These are phyloP conservation scores for Ptychadena robeensis DNA, from an alignment of 2,797 vertebrate species.

Conservation along the genomic window DNA sequence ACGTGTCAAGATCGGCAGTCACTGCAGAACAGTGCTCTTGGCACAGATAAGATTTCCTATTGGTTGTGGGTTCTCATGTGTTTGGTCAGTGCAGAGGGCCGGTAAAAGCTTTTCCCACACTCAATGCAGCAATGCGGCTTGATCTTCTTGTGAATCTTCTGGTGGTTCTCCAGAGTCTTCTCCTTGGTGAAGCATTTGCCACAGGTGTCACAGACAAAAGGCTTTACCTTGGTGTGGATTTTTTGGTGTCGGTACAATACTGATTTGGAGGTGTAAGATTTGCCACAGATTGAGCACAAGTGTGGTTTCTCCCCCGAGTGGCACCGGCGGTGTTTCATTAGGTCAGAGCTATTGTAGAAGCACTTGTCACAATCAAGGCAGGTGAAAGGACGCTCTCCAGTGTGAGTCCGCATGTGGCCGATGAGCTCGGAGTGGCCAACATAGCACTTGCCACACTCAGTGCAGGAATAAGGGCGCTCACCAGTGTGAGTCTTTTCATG, in stretches of 20 bases:
- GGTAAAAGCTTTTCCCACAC: neutral
- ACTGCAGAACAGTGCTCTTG: neutral
- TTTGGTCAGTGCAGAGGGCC: neutral
- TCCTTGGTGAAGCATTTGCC: neutral
- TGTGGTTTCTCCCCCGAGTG: slow-evolving; percentile 5
- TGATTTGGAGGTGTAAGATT: neutral
- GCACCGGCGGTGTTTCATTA: neutral
- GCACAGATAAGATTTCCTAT: neutral
- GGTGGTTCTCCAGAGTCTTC: neutral
- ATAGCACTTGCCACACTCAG: neutral
- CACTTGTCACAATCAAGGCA: neutral
- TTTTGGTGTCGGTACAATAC: slow-evolving; percentile 1
- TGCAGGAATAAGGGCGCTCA: neutral
- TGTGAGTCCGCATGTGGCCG: slow-evolving; percentile 5
- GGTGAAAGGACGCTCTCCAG: neutral
- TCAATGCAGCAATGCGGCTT: neutral
- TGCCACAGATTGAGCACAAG: neutral
- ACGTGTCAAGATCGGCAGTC: neutral
- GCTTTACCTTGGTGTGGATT: neutral
- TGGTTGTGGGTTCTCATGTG: neutral
- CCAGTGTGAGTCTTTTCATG: neutral
- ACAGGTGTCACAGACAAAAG: neutral
- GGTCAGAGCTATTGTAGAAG: slow-evolving; percentile 4
- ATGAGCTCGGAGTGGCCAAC: neutral
- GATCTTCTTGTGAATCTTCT: neutral